A percentile compares a stretch with the other conserved stretches of the same genome.
phyloP scores from a whole-genome alignment of 2,888 invertebrate species.

The Drosophila engyochracea region DNA sequence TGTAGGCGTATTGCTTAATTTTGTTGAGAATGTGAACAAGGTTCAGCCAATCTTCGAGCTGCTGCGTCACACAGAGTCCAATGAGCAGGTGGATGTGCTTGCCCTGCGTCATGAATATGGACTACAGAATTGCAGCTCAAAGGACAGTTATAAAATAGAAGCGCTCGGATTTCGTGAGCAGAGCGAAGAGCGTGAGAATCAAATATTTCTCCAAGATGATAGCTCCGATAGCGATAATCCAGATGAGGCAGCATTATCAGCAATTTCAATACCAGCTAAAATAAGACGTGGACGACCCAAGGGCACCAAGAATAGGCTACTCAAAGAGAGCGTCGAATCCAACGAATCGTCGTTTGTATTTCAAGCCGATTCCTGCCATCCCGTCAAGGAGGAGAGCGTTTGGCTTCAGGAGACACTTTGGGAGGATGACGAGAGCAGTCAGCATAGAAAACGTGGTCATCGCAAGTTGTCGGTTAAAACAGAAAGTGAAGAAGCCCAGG shows the following conservation, averaged over 20 bases:
- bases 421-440: background rate
- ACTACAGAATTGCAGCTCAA: slow-evolving; percentile 3
- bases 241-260: background rate
- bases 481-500: background rate
- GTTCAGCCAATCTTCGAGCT: slow-evolving; percentile 67
- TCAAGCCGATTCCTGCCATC: background rate
- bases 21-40: slow-evolving; percentile 52
- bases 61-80: slow-evolving; percentile 54
- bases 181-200: background rate
- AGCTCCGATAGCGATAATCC: background rate
- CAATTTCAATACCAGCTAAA: background rate
- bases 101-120: slow-evolving; percentile 55
- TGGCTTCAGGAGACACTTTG: slow-evolving; percentile 18
- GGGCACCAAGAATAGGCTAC: background rate
- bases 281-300: slow-evolving; percentile 39
- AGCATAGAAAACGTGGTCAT: slow-evolving; percentile 23
- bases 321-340: background rate
- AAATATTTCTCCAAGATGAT: background rate
- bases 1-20: slow-evolving; percentile 34
- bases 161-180: background rate
- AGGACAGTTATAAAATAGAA: background rate
- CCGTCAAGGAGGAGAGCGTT: slow-evolving; percentile 2
- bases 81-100: slow-evolving; percentile 39
- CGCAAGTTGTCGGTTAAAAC: background rate
- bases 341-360: background rate